Evolutionary conservation across 2,888 invertebrate genomes (phyloP), one percentile per base, ranked within the genome.

Genomic region (Escarpia spicata): DNA sequence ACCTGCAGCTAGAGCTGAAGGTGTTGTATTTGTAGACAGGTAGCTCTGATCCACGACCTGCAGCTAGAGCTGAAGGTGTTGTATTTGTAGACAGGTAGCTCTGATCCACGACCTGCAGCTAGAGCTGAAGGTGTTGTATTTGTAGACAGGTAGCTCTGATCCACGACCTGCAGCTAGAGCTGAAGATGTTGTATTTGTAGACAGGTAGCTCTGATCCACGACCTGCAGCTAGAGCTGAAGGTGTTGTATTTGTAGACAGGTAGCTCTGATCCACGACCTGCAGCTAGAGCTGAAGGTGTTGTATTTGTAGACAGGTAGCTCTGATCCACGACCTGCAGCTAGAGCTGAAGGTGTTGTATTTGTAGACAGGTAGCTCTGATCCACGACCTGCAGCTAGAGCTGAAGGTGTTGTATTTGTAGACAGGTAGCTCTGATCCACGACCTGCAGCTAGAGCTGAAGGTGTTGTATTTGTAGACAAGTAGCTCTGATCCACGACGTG

Each of bases 281-380:
- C 95, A 95, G 93, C 93, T 94, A n/a, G 93, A 93, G 91, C 92
- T 95, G 91, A 94, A 94, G n/a, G n/a, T n/a, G n/a, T n/a, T n/a
- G n/a, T n/a, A n/a, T n/a, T n/a, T n/a, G n/a, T n/a, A n/a, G n/a
- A n/a, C n/a, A n/a, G n/a, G n/a, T n/a, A n/a, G n/a, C n/a, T n/a
- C n/a, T n/a, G n/a, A n/a, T n/a, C n/a, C n/a, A n/a, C n/a, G n/a
- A n/a, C n/a, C n/a, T n/a, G n/a, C n/a, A n/a, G n/a, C n/a, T n/a
- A n/a, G n/a, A n/a, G n/a, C n/a, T n/a, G n/a, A n/a, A n/a, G n/a
- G n/a, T n/a, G n/a, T n/a, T n/a, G n/a, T n/a, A n/a, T n/a, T n/a
- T n/a, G n/a, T n/a, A n/a, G n/a, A n/a, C n/a, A n/a, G n/a, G n/a
- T n/a, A n/a, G n/a, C n/a, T n/a, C n/a, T n/a, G n/a, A n/a, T n/a